These are phyloP conservation scores for Gymnothorax reevesii DNA, from an alignment of 2,797 vertebrate genomes.

Conservation along the genomic window DNA sequence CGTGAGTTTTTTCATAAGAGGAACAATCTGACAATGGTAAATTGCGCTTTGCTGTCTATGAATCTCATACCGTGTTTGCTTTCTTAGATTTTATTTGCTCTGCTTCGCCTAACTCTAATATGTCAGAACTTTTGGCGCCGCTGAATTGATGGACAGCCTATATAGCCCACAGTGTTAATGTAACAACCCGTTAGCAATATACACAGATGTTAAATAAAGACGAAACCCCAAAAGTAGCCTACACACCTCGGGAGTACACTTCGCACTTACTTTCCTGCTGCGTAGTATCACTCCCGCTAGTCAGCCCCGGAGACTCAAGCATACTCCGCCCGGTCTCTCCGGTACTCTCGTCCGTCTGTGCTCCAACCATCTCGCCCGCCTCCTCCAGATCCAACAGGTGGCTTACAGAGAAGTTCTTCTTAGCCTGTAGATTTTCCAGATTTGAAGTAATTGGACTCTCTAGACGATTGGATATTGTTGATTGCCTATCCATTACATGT, in stretches of 20 bases:
- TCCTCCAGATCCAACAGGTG: slow-evolving; percentile 98
- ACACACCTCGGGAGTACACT: slow-evolving; percentile 29
- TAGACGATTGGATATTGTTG: slow-evolving; percentile 84
- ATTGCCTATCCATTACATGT: slow-evolving; percentile 91
- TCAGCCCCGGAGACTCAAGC: slow-evolving; percentile 93
- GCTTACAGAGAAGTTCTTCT: slow-evolving; percentile 98
- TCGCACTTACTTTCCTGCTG: slow-evolving; percentile 94
- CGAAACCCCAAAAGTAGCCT: slow-evolving; percentile 20
- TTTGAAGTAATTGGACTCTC: slow-evolving; percentile 84
- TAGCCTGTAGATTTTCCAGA: slow-evolving; percentile 92
- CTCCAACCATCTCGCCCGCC: slow-evolving; percentile 89
- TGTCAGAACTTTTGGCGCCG: slow-evolving; percentile 35
- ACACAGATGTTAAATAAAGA: slow-evolving; percentile 40
- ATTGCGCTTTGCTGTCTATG: not conserved
- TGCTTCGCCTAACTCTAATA: slow-evolving; percentile 14
- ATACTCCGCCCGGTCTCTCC: slow-evolving; percentile 87
- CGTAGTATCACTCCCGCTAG: slow-evolving; percentile 95
- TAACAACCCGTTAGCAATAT: slow-evolving; percentile 32
- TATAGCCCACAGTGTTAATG: slow-evolving; percentile 36
- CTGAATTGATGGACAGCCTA: slow-evolving; percentile 35
- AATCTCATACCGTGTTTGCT: not conserved
- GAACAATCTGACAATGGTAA: not conserved
- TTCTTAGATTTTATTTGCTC: slow-evolving; percentile 25
- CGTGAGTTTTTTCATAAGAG: not conserved
- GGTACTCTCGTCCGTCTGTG: slow-evolving; percentile 86